Evolutionary conservation across 2,888 invertebrate species (phyloP), one percentile per base, ranked within the genome.

Genomic region (Monochamus alternatus): DNA sequence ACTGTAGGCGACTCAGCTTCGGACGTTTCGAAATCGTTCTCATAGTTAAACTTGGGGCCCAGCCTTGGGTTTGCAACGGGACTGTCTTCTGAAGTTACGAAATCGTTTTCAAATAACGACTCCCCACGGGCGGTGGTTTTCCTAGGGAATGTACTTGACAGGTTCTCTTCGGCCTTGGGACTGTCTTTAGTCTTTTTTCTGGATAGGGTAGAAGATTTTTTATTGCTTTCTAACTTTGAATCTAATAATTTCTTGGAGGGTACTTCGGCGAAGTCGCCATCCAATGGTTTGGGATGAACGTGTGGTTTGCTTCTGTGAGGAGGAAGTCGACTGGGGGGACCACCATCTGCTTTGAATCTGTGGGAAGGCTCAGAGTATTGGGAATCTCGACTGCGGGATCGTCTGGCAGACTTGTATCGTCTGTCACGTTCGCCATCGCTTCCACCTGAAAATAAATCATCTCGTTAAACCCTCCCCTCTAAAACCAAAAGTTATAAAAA

Each of bases 91-190:
- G 80, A 69, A 85, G 86, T 63, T 0, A 93, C 91, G 82, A 95
- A 95, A 86, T 94, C 94, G 86, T 95, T 94, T 85, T 94, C 94
- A 86, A 94, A 94, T 55, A 69, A 77, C 22, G 81, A 80, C 59
- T 81, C 79, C 10, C 47, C 84, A 89, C 91, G 77, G 38, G 73
- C 65, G 88, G 90, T 44, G 85, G 90, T n/a, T 89, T 88, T 88
- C 60, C 88, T 83, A 2, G 87, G 87, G 79, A 87, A 87, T 30
- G 87, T 87, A 70, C 83, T 83, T 14, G 82, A 80, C 32, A 77
- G 69, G 44, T 81, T 83, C 78, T 87, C 87, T 68, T 87, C 87
- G 64, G 80, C 78, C 77, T 87, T 85, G 0, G 85, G 84, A 72
- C 83, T 85, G 12, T 87, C 87, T 82, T 89, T 87, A 59, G 84